These are phyloP conservation scores for Darevskia mixta DNA, from an alignment of 2,797 vertebrate species.

Conservation along the genomic window DNA sequence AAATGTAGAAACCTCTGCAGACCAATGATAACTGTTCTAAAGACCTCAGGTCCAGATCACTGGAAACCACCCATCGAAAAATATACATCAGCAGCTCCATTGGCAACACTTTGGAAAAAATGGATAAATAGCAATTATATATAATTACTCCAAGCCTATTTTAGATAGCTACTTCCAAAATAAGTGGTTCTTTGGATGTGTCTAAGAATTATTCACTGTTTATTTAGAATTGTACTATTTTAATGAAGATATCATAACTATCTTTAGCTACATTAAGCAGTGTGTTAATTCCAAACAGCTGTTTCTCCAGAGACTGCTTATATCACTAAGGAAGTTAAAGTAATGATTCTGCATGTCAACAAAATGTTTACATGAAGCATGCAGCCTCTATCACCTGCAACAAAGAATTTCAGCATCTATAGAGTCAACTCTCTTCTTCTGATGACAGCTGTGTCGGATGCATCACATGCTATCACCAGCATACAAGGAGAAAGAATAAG, in stretches of 20 bases:
- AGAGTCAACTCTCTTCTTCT: background rate
- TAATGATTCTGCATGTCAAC: constrained; percentile 10
- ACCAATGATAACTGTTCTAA: constrained; percentile 96
- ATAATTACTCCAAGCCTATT: background rate
- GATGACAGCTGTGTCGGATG: background rate
- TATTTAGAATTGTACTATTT: background rate
- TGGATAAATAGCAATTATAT: constrained; percentile 12
- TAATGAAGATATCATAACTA: background rate
- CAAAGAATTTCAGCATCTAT: background rate
- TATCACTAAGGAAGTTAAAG: background rate
- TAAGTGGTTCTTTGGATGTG: background rate
- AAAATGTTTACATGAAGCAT: background rate
- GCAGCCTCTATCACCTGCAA: background rate
- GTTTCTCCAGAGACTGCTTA: background rate
- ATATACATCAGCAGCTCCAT: constrained; percentile 97
- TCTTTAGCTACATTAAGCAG: background rate
- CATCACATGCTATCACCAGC: background rate
- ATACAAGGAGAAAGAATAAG: background rate
- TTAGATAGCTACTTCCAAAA: background rate
- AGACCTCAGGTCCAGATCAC: constrained; percentile 94
- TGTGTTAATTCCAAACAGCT: background rate
- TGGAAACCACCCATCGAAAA: constrained; percentile 98
- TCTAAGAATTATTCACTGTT: background rate
- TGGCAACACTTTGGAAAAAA: constrained; percentile 85
- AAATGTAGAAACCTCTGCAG: constrained; percentile 97